Evolutionary conservation across 2,888 invertebrate genomes (phyloP).

Genomic region (Cyclophora punctaria): DNA sequence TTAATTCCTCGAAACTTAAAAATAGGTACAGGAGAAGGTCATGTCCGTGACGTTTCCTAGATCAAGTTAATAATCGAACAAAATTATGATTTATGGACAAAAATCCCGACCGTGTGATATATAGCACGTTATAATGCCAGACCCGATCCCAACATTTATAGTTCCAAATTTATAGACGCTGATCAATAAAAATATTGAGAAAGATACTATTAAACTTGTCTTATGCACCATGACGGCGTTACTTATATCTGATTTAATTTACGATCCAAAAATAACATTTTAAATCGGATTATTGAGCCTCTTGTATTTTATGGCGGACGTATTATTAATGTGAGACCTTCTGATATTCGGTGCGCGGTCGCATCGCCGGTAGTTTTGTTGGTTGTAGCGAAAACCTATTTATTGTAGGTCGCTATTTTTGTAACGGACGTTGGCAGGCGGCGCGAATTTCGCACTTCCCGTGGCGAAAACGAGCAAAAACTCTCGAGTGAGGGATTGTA

Average conservation of each 20-base stretch:
- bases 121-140: conserved; percentile 34
- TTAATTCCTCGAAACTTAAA: conserved; percentile 4
- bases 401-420: conserved; percentile 32
- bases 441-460: conserved; percentile 52
- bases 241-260: conserved; percentile 37
- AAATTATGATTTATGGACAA: conserved; percentile 51
- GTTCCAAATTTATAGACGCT: conserved; percentile 49
- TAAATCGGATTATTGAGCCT: conserved; percentile 44
- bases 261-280: conserved; percentile 39
- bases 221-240: conserved; percentile 30
- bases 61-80: conserved; percentile 45
- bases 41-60: conserved; percentile 14
- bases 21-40: conserved; percentile 8
- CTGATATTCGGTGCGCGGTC: conserved; percentile 15
- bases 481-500: conserved; percentile 31
- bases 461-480: conserved; percentile 40
- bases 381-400: conserved; percentile 14
- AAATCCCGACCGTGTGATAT: conserved; percentile 43
- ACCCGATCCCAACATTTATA: conserved; percentile 39
- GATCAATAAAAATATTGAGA: conserved; percentile 55
- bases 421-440: conserved; percentile 23
- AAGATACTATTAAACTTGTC: conserved; percentile 42
- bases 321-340: conserved; percentile 26
- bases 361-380: conserved; percentile 13
- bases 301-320: conserved; percentile 34